A percentile compares a stretch with the other conserved stretches of the same genome.
phyloP scores from a whole-genome alignment of 2,797 vertebrate species.

The Rhinoraja longicauda region DNA sequence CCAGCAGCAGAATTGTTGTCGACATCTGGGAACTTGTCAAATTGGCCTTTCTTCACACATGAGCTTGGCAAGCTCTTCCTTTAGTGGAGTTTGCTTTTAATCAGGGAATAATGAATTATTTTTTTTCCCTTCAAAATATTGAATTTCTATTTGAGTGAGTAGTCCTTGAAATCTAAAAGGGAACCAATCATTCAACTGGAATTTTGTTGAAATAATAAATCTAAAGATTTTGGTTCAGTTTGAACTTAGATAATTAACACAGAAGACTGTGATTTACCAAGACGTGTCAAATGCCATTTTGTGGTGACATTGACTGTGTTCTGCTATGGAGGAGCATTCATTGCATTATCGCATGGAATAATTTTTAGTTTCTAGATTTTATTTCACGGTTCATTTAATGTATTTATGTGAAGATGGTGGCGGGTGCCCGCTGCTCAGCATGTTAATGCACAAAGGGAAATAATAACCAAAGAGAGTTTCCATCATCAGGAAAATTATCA shows the following conservation, averaged over 20 bases:
- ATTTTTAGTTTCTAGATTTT: neutral
- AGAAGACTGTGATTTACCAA: neutral
- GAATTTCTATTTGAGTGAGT: neutral
- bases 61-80: neutral
- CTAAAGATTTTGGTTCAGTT: neutral
- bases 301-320: neutral
- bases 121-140: neutral
- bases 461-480: neutral
- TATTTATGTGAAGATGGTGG: neutral
- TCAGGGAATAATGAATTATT: neutral
- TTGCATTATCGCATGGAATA: neutral
- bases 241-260: neutral
- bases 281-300: neutral
- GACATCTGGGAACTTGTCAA: conserved; percentile 15
- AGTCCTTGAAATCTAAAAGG: neutral
- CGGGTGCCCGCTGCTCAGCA: neutral
- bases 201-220: conserved; percentile 1
- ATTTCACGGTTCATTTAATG: neutral
- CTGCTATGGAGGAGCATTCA: neutral
- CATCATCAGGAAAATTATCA: neutral
- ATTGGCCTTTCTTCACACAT: neutral
- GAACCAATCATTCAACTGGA: neutral
- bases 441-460: neutral
- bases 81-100: neutral
- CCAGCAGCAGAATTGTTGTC: neutral